Conservation (phyloP, 2,113 vertebrate genomes). For the Eurypyga helias region DNA sequence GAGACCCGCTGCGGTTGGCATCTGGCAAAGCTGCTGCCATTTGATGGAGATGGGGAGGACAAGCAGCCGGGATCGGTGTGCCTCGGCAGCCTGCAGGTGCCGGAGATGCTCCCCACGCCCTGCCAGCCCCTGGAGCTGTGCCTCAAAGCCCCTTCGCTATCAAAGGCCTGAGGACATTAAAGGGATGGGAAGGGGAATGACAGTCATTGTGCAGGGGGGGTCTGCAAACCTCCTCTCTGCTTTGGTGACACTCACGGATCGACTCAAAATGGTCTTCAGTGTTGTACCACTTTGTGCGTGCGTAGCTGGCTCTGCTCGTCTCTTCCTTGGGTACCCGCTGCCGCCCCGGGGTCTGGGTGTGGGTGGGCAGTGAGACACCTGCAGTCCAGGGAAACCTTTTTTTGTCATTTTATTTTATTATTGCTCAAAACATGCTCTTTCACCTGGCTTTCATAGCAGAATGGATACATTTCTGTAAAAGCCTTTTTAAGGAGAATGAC, state of each 20-base stretch:
- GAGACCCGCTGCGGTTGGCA: not conserved
- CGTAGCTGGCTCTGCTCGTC: fast-evolving
- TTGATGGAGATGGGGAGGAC: not conserved
- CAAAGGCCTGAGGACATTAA: not conserved
- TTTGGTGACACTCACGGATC: not conserved
- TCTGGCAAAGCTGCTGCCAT: not conserved
- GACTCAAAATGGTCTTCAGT: not conserved
- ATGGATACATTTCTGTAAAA: not conserved
- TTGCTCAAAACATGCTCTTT: not conserved
- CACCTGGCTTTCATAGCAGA: not conserved
- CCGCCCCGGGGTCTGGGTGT: not conserved
- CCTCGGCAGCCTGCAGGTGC: not conserved
- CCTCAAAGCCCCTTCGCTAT: not conserved
- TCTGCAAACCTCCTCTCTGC: not conserved
- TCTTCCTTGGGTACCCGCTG: not conserved
- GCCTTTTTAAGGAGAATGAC: not conserved
- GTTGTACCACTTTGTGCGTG: not conserved
- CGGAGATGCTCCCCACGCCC: not conserved
- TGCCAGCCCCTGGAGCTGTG: not conserved
- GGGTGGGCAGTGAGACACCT: fast-evolving
- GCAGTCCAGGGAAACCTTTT: not conserved
- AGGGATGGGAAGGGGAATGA: not conserved
- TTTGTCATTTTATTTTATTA: not conserved
- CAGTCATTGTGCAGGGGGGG: not conserved
- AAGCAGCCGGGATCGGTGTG: fast-evolving